Percentiles rank a stretch among this genome's conserved stretches.
These are phyloP conservation scores for Oryctolagus cuniculus DNA, from an alignment of 2,113 vertebrate species.

Conservation along the genomic window DNA sequence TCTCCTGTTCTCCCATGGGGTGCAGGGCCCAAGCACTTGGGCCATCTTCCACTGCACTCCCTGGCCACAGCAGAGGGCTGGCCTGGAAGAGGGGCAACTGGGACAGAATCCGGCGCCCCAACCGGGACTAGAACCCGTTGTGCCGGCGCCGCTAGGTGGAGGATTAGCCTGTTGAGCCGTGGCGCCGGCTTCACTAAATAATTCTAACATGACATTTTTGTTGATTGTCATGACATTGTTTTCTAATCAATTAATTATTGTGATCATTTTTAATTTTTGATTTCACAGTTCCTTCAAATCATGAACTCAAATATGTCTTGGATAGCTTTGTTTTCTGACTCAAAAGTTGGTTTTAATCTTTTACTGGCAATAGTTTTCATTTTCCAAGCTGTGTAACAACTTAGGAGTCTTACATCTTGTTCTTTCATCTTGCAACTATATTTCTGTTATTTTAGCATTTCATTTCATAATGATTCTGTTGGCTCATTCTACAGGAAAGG, in stretches of 20 bases:
- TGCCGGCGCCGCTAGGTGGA: too few species aligned
- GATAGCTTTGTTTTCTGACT: constrained; percentile 18
- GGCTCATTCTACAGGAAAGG: constrained; percentile 2
- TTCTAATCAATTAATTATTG: neutral
- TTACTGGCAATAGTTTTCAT: neutral
- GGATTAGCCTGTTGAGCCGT: too few species aligned
- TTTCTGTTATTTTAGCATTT: constrained; percentile 63
- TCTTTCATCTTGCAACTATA: neutral
- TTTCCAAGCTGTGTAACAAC: neutral
- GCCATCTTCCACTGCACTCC: too few species aligned
- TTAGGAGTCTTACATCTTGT: neutral
- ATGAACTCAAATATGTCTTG: neutral
- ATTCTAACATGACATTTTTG: neutral
- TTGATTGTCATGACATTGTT: neutral
- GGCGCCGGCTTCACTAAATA: neutral
- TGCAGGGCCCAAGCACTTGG: too few species aligned
- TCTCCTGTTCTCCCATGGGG: too few species aligned
- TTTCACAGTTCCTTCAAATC: neutral
- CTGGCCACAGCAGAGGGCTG: too few species aligned
- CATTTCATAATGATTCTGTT: neutral
- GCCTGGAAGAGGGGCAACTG: too few species aligned
- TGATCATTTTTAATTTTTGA: constrained; percentile 23
- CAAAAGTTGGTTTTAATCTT: neutral
- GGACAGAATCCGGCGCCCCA: too few species aligned
- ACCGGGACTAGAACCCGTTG: too few species aligned